Evolutionary conservation across 1,140 invertebrate genomes (phyloP), one percentile per base, ranked within the genome.

Genomic region (Nasonia vitripennis): DNA sequence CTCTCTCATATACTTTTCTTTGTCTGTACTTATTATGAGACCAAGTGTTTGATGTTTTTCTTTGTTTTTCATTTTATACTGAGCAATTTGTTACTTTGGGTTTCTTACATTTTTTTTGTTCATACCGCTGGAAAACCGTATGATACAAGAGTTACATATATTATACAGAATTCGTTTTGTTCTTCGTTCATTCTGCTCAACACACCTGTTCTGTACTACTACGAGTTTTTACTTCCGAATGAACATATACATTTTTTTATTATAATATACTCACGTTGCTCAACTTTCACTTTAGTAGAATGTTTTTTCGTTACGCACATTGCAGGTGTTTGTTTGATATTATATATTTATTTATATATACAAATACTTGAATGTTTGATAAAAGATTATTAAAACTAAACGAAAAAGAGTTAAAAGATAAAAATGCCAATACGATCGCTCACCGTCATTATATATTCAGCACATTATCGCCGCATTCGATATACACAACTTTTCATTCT

Each of bases 281-380:
- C 68, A 71, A 71, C 17, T 71, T 71, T 71, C 68, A 71, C 68
- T 71, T 71, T 71, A 71, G 68, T 34, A 71, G 68, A 71, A 71
- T 71, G 68, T 71, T 71, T 71, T 71, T 71, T 34, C 68, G 68
- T 71, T 71, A 71, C 68, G 68, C 68, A 71, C 68, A 71, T 62
- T 71, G 68, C 68, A 71, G 68, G 68, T 71, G 68, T 71, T 71
- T 71, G 68, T 71, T 71, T 71, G 68, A 34, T 71, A 27, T 27
- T 27, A 27, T 27, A 70, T 70, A 71, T 71, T 34, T 71, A 71
- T 31, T 20, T 62, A 14, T 51, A 17, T 71, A 31, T 71, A 71
- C 31, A 34, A 62, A 71, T 71, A 71, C 14, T 71, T 71, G 68
- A 71, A 71, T 71, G 68, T 71, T 31, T 34, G 31, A 71, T 71